These are phyloP conservation scores for Leptopterna dolabrata DNA, from an alignment of 2,888 invertebrate species.

Conservation along the genomic window DNA sequence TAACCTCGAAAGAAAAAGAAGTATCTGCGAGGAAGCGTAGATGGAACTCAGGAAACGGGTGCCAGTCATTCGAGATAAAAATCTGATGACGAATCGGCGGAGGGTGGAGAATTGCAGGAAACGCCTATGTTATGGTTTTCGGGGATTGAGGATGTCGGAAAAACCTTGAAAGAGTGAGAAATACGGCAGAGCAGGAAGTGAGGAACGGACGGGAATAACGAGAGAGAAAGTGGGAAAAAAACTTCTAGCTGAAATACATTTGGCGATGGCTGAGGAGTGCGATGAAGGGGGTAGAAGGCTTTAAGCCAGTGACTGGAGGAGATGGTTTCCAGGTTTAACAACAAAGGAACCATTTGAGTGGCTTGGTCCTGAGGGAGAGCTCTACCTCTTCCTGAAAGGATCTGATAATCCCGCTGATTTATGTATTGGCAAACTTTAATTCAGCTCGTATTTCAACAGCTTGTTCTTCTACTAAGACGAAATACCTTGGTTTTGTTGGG, in stretches of 20 bases:
- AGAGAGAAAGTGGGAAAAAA: background rate
- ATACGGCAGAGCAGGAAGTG: background rate
- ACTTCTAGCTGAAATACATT: background rate
- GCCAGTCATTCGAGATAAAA: background rate
- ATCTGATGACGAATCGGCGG: background rate
- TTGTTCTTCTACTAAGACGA: background rate
- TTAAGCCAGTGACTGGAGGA: conserved; percentile 14
- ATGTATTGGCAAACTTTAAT: conserved; percentile 39
- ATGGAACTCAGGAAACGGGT: background rate
- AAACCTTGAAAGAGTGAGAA: background rate
- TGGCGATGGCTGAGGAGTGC: background rate
- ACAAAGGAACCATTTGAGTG: conserved; percentile 40
- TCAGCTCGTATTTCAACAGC: conserved; percentile 29
- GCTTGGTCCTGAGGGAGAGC: conserved; percentile 6
- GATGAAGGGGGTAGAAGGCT: background rate
- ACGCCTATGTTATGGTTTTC: background rate
- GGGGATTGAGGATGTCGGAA: background rate
- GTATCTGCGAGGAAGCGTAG: background rate
- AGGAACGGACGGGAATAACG: background rate
- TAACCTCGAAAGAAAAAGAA: background rate
- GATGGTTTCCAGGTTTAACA: conserved; percentile 15
- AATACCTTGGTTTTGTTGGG: background rate
- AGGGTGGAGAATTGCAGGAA: background rate
- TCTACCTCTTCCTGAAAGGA: conserved; percentile 17
- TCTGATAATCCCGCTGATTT: conserved; percentile 43